Conservation (phyloP, 1,140 invertebrate species). For the Chlorops oryzae region DNA sequence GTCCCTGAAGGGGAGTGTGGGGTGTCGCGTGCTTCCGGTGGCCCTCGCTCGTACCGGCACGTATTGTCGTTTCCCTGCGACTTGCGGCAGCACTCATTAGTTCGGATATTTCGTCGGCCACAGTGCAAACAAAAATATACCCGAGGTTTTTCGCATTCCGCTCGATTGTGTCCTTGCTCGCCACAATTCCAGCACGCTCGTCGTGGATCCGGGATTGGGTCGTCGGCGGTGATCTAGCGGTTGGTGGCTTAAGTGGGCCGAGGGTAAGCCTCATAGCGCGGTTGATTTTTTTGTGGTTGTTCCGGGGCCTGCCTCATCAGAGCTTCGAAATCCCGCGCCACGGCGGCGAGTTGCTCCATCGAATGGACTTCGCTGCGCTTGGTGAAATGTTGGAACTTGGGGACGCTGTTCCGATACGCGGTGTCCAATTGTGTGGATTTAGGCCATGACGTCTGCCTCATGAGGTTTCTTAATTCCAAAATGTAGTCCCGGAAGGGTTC, state of each 20-base stretch:
- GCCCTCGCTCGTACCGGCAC: no score
- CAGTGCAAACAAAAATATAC: conserved; percentile 3
- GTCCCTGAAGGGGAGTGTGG: no score
- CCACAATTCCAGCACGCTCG: conserved; percentile 2
- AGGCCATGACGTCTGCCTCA: not conserved
- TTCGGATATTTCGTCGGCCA: not conserved
- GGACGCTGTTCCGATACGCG: not conserved
- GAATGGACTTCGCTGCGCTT: not conserved
- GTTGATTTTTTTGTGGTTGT: not conserved
- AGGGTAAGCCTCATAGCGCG: not conserved
- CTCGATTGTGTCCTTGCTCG: not conserved
- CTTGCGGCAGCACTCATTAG: conserved; percentile 4
- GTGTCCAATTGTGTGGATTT: not conserved
- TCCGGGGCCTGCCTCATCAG: not conserved
- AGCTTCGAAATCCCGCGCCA: not conserved
- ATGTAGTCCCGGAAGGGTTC: not conserved
- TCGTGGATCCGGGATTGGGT: not conserved
- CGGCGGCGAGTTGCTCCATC: not conserved
- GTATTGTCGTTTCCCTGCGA: no score
- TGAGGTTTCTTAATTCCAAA: not conserved
- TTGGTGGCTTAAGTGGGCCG: not conserved
- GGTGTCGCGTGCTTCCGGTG: no score
- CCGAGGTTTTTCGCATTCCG: not conserved
- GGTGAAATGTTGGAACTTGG: conserved; percentile 3
- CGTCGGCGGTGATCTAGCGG: not conserved